Evolutionary conservation across 2,888 invertebrate species (phyloP).

Genomic region (Rotaria sp.): DNA sequence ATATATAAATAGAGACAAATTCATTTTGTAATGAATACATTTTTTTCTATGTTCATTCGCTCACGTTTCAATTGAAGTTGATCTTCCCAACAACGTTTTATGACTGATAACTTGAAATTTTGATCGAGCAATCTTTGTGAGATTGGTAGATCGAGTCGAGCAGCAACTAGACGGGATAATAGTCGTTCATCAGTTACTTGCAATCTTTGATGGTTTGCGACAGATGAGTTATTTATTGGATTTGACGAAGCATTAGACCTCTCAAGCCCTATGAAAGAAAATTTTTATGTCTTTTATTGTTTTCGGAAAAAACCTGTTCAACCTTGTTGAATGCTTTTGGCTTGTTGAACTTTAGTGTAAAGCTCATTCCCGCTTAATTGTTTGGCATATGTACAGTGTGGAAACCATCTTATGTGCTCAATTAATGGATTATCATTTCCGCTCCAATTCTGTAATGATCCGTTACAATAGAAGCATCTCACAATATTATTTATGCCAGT

Average conservation of each 20-base stretch:
- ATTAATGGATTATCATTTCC: not conserved
- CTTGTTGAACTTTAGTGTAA: not conserved
- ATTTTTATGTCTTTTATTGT: too few relatives aligned
- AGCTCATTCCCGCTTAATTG: not conserved
- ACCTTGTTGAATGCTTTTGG: not conserved
- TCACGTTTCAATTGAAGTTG: not conserved
- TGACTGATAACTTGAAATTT: not conserved
- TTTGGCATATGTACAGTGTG: not conserved
- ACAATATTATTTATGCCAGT: not conserved
- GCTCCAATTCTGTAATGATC: not conserved
- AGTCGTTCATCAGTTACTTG: not conserved
- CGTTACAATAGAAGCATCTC: not conserved
- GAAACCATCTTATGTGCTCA: not conserved
- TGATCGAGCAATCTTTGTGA: not conserved
- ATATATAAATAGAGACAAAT: not conserved
- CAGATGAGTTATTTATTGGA: not conserved
- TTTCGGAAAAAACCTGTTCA: too few relatives aligned
- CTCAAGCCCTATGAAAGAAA: too few relatives aligned
- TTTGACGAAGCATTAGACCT: too few relatives aligned
- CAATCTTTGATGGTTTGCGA: not conserved
- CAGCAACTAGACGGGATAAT: not conserved
- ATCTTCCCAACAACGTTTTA: conserved; percentile 1
- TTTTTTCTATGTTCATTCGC: too few relatives aligned
- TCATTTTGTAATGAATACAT: too few relatives aligned
- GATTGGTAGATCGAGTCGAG: not conserved